phyloP scores from a whole-genome alignment of 2,113 vertebrate genomes.

The Podarcis raffonei region DNA sequence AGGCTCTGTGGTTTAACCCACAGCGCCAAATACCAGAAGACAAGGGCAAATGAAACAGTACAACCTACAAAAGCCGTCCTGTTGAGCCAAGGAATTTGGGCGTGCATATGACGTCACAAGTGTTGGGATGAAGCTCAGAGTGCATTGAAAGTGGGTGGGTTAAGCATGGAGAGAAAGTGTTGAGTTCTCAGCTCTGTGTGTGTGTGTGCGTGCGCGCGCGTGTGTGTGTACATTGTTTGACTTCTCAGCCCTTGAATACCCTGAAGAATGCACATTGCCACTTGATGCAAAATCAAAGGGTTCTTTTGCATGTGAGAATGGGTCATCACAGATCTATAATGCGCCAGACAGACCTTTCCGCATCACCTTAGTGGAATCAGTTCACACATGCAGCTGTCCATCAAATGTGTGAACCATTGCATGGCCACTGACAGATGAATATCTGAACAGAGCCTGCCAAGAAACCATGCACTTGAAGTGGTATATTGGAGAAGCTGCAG shows the following conservation, averaged over 20 bases:
- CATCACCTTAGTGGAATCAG: neutral
- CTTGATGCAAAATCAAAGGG: neutral
- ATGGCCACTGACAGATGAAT: neutral
- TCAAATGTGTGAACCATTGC: neutral
- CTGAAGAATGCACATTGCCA: neutral
- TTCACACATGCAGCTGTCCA: neutral
- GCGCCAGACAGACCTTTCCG: neutral
- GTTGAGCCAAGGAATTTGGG: too few species aligned
- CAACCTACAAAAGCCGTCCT: too few species aligned
- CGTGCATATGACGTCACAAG: too few species aligned
- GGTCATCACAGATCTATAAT: neutral
- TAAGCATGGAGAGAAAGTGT: too few species aligned
- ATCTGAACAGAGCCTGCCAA: neutral
- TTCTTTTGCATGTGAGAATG: neutral
- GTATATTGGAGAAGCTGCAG: neutral
- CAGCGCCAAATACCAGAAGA: too few species aligned
- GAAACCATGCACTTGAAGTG: neutral
- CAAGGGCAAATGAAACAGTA: too few species aligned
- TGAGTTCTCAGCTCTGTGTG: neutral
- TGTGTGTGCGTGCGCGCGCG: too few species aligned
- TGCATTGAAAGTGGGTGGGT: too few species aligned
- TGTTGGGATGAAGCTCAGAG: too few species aligned
- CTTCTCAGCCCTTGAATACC: neutral
- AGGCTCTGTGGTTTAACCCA: too few species aligned
- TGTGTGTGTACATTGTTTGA: too few species aligned